Evolutionary conservation across 1,140 invertebrate genomes (phyloP).

Genomic region (Drosophila nasuta): DNA sequence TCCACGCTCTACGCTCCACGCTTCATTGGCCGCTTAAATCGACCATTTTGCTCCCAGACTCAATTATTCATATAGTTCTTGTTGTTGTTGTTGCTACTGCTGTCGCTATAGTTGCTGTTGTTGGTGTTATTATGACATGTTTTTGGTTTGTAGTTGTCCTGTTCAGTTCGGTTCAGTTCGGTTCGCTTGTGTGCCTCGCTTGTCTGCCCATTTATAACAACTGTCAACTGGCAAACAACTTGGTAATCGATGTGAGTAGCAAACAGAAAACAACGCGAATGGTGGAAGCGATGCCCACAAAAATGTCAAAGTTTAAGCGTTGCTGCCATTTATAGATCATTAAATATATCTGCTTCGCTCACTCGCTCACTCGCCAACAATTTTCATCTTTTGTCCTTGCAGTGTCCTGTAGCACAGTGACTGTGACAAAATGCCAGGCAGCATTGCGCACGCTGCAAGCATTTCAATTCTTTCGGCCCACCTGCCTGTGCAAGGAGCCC

Average conservation of each 20-base stretch:
- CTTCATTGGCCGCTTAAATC: slow-evolving; percentile 81
- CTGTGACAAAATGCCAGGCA: slow-evolving; percentile 95
- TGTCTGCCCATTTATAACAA: slow-evolving; percentile 77
- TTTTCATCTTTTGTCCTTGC: slow-evolving; percentile 83
- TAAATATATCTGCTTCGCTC: slow-evolving; percentile 52
- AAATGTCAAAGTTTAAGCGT: slow-evolving; percentile 77
- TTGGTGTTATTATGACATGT: slow-evolving; percentile 73
- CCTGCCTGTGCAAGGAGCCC: slow-evolving; percentile 95
- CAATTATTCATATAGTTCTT: slow-evolving; percentile 77
- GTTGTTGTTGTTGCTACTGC: neutral
- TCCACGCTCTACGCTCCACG: slow-evolving; percentile 52
- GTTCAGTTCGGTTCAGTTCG: slow-evolving; percentile 9
- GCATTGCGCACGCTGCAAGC: slow-evolving; percentile 94
- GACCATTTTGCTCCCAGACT: slow-evolving; percentile 78
- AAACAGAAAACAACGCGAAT: neutral
- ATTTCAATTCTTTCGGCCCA: slow-evolving; percentile 96
- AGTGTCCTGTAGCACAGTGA: slow-evolving; percentile 96
- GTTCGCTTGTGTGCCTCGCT: slow-evolving; percentile 31
- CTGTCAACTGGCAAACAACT: slow-evolving; percentile 66
- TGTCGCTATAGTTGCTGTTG: slow-evolving; percentile 17
- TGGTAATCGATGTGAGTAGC: slow-evolving; percentile 70
- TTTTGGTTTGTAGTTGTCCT: slow-evolving; percentile 76
- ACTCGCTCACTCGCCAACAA: neutral
- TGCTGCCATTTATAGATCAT: slow-evolving; percentile 80
- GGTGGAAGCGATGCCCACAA: slow-evolving; percentile 27